Evolutionary conservation across 2,113 vertebrate genomes (phyloP).

Genomic region (Madoqua kirkii): DNA sequence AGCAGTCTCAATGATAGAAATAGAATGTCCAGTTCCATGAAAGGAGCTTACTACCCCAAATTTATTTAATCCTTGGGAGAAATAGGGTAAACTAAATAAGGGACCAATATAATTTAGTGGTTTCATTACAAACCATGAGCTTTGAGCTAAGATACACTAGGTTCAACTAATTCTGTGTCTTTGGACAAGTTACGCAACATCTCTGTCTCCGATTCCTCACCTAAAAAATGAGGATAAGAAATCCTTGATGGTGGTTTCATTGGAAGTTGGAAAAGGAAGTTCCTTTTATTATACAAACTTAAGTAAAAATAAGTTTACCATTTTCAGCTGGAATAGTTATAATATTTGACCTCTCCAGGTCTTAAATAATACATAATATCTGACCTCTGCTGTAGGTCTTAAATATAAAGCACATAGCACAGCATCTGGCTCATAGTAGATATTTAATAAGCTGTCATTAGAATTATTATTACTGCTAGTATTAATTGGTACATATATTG

Average conservation of each 20-base stretch:
- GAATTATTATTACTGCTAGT: background rate
- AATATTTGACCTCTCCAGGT: background rate
- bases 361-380: background rate
- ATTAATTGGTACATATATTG: background rate
- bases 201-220: background rate
- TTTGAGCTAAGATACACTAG: background rate
- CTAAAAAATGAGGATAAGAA: background rate
- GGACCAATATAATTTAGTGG: background rate
- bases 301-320: background rate
- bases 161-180: background rate
- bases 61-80: background rate
- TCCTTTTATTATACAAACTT: background rate
- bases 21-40: background rate
- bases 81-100: background rate
- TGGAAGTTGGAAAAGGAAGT: background rate
- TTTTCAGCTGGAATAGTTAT: background rate
- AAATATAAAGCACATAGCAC: background rate
- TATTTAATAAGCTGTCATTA: background rate
- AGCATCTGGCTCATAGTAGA: background rate
- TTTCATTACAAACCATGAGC: background rate
- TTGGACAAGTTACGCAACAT: background rate
- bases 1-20: background rate
- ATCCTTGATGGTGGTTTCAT: background rate
- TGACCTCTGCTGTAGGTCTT: background rate
- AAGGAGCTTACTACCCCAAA: constrained; percentile 8